Percentiles rank a stretch among this genome's conserved stretches.
Evolutionary conservation across 2,888 invertebrate species (phyloP).

Genomic region (Morpho helenor): DNA sequence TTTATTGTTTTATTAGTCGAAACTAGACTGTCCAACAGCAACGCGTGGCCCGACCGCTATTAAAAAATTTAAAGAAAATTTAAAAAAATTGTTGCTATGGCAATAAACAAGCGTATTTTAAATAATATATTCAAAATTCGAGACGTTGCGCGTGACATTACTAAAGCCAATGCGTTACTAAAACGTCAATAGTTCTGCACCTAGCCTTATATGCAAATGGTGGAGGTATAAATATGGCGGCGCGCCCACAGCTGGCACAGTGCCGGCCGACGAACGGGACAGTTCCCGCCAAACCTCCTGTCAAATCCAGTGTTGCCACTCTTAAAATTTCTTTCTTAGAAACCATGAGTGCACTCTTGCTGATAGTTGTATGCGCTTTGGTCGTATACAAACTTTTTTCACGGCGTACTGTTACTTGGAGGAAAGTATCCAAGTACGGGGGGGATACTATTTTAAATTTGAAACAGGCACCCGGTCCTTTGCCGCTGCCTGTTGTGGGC

Average conservation of each 20-base stretch:
- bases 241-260: slow-evolving; percentile 29
- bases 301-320: slow-evolving; percentile 53
- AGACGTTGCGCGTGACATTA: no score
- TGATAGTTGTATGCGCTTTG: slow-evolving; percentile 45
- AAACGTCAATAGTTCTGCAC: not conserved
- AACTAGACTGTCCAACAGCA: no score
- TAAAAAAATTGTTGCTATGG: no score
- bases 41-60: no score
- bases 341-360: slow-evolving; percentile 65
- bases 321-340: slow-evolving; percentile 41
- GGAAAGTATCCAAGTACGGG: slow-evolving; percentile 42
- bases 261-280: slow-evolving; percentile 38
- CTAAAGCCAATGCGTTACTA: not conserved
- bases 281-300: slow-evolving; percentile 55
- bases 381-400: slow-evolving; percentile 53
- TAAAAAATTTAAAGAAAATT: no score
- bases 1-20: no score
- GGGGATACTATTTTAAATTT: slow-evolving; percentile 38
- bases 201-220: slow-evolving; percentile 25
- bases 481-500: slow-evolving; percentile 83
- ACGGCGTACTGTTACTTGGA: slow-evolving; percentile 40
- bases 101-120: no score
- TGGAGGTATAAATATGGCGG: slow-evolving; percentile 37
- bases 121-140: no score
- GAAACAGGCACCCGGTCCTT: slow-evolving; percentile 82